These are phyloP conservation scores for Drosophila pallidifrons DNA, from an alignment of 1,140 invertebrate species.

Conservation along the genomic window DNA sequence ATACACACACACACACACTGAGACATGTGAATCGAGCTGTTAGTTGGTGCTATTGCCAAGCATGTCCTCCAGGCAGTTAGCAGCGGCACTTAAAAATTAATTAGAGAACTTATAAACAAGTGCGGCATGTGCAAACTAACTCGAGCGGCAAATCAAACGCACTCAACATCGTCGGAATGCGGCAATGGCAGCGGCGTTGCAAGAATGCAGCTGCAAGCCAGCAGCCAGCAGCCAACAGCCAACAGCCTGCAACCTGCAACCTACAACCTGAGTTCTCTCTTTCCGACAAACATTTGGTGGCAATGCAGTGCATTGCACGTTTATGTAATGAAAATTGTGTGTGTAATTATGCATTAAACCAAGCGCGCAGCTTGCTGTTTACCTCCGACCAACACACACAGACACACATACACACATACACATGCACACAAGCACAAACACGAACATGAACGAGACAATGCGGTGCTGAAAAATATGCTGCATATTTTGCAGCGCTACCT, in stretches of 20 bases:
- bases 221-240: conserved; percentile 28
- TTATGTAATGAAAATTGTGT: conserved; percentile 82
- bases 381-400: background rate
- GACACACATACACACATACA: conserved; percentile 8
- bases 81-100: conserved; percentile 81
- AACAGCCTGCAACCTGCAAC: conserved; percentile 8
- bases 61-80: conserved; percentile 76
- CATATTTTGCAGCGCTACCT: conserved; percentile 64
- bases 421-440: conserved; percentile 26
- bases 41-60: conserved; percentile 22
- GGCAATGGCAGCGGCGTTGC: background rate
- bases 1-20: background rate
- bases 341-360: conserved; percentile 81
- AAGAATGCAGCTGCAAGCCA: conserved; percentile 13
- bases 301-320: conserved; percentile 62
- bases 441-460: background rate
- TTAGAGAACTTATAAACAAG: conserved; percentile 83
- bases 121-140: conserved; percentile 81
- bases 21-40: conserved; percentile 17
- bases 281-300: conserved; percentile 69
- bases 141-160: conserved; percentile 82
- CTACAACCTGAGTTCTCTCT: conserved; percentile 22
- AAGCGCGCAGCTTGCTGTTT: conserved; percentile 44
- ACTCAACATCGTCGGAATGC: conserved; percentile 60
- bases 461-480: conserved; percentile 43